Evolutionary conservation across 64 coral and sea anemone species (phyloP).

Genomic region (Stichodactyla helianthus): DNA sequence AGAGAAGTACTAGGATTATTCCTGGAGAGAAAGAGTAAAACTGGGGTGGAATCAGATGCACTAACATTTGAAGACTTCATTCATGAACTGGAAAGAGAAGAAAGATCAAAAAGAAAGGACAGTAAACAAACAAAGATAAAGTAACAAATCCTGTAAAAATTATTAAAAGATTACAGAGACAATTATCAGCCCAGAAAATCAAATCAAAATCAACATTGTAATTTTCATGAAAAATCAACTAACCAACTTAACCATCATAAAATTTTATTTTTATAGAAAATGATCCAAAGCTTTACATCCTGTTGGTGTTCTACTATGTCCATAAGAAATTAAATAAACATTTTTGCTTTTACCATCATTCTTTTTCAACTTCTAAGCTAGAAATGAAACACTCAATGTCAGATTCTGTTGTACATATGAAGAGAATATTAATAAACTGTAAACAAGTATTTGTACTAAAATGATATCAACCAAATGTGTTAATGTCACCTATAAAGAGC

Average conservation of each 20-base stretch:
- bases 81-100: slow-evolving; percentile 68
- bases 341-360: neutral
- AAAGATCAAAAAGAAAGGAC: slow-evolving; percentile 44
- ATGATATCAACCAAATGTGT: neutral
- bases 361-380: neutral
- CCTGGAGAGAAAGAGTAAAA: slow-evolving; percentile 85
- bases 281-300: neutral
- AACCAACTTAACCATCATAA: neutral
- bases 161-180: neutral
- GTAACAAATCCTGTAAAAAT: neutral
- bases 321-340: slow-evolving; percentile 15
- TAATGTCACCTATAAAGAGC: too few relatives aligned
- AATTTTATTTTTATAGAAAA: slow-evolving; percentile 14
- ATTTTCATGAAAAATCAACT: neutral
- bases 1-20: slow-evolving; percentile 70
- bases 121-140: slow-evolving; percentile 41
- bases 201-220: neutral
- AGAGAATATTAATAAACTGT: neutral
- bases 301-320: neutral
- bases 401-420: neutral
- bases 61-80: slow-evolving; percentile 72
- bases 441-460: neutral
- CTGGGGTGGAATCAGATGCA: slow-evolving; percentile 66
- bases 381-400: neutral
- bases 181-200: too few relatives aligned